Conservation (phyloP, 1,140 invertebrate species). For the Conus betulinus region DNA sequence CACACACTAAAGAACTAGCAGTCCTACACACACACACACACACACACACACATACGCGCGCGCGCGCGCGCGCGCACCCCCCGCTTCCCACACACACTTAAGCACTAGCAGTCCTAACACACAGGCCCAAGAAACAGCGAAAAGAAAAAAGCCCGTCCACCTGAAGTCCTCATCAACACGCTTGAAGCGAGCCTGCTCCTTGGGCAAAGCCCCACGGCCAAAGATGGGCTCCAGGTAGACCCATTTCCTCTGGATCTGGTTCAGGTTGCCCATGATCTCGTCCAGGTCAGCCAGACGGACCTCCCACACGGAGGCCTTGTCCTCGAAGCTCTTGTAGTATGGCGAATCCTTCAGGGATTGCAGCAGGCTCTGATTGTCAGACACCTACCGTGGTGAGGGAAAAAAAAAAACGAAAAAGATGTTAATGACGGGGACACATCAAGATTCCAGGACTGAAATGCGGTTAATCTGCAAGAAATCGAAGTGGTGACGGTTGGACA, state of each 20-base stretch:
- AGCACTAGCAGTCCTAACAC: too few relatives aligned
- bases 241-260: conserved; percentile 95
- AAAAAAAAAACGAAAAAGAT: too few relatives aligned
- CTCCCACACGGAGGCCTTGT: conserved; percentile 90
- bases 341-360: conserved; percentile 91
- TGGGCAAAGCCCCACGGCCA: conserved; percentile 86
- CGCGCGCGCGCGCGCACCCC: too few relatives aligned
- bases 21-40: too few relatives aligned
- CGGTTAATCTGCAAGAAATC: too few relatives aligned
- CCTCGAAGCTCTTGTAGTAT: conserved; percentile 86
- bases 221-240: conserved; percentile 99
- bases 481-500: too few relatives aligned
- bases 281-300: conserved; percentile 86
- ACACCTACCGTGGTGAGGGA: conserved; percentile 80
- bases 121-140: too few relatives aligned
- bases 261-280: conserved; percentile 84
- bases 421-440: too few relatives aligned
- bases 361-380: conserved; percentile 93
- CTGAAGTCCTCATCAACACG: conserved; percentile 91
- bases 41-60: too few relatives aligned
- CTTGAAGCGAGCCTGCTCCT: conserved; percentile 89
- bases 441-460: too few relatives aligned
- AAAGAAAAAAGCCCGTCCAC: conserved; percentile 27
- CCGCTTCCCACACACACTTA: too few relatives aligned
- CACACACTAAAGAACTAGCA: too few relatives aligned